Percentiles rank a stretch among this genome's conserved stretches.
These are phyloP conservation scores for Mus minutoides DNA, from an alignment of 2,797 vertebrate genomes.

Conservation along the genomic window DNA sequence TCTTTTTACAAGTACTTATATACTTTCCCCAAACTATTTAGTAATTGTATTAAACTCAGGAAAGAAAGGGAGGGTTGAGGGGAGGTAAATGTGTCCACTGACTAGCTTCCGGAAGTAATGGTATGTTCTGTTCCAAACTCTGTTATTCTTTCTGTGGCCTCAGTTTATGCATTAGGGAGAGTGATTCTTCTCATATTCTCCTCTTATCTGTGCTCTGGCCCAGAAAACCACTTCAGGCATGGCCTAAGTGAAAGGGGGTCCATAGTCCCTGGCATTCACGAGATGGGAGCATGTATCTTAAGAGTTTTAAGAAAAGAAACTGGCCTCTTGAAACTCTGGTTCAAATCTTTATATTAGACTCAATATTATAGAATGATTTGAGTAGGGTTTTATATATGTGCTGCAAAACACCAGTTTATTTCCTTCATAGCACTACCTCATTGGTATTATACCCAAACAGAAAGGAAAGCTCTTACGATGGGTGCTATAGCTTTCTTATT, in stretches of 20 bases:
- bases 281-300: background rate
- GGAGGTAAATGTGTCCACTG: background rate
- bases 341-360: background rate
- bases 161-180: background rate
- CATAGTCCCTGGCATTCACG: background rate
- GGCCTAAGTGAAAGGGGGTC: background rate
- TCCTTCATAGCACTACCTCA: background rate
- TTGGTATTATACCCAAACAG: background rate
- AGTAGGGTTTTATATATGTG: background rate
- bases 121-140: background rate
- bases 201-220: background rate
- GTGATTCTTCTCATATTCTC: background rate
- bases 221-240: background rate
- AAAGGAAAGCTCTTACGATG: background rate
- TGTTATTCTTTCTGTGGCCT: background rate
- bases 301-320: conserved; percentile 19
- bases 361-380: background rate
- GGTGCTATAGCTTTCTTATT: background rate
- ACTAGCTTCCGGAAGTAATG: conserved; percentile 47
- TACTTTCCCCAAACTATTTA: conserved; percentile 63
- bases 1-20: conserved; percentile 40
- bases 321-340: background rate
- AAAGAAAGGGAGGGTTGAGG: background rate
- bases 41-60: conserved; percentile 45
- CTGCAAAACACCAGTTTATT: background rate